Evolutionary conservation across 2,797 vertebrate species (phyloP).

Genomic region (Phalanger gymnotis): DNA sequence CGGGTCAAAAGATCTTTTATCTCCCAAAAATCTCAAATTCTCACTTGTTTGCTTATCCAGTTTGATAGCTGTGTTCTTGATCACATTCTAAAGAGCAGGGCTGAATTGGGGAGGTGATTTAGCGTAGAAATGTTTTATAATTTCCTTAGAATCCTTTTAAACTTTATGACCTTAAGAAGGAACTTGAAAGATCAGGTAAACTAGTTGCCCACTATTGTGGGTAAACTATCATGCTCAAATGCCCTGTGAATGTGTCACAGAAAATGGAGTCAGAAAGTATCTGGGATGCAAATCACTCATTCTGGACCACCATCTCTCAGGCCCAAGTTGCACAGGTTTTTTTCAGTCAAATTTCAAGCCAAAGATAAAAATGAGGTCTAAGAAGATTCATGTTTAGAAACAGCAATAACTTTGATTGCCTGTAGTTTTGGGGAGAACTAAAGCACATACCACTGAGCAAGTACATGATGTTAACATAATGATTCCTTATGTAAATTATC

Average conservation of each 20-base stretch:
- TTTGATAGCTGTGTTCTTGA: background rate
- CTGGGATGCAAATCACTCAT: background rate
- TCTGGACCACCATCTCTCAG: background rate
- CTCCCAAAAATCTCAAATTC: background rate
- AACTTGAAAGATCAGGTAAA: background rate
- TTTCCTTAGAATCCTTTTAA: background rate
- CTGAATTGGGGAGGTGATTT: background rate
- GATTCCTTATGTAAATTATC: background rate
- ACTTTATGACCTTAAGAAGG: background rate
- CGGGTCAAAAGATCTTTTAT: background rate
- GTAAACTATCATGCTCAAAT: background rate
- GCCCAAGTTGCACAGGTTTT: background rate
- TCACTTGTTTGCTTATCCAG: conserved; percentile 19
- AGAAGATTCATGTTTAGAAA: background rate
- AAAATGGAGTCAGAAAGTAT: background rate
- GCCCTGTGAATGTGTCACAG: background rate
- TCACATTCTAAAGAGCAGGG: background rate
- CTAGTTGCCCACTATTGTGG: background rate
- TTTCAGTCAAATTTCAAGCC: background rate
- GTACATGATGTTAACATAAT: background rate
- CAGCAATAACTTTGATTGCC: background rate
- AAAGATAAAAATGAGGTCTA: background rate
- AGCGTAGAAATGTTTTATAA: background rate
- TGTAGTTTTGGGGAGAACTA: background rate
- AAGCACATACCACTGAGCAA: background rate